Conservation (phyloP, 2,888 invertebrate genomes). For the Aporophyla lueneburgensis region DNA sequence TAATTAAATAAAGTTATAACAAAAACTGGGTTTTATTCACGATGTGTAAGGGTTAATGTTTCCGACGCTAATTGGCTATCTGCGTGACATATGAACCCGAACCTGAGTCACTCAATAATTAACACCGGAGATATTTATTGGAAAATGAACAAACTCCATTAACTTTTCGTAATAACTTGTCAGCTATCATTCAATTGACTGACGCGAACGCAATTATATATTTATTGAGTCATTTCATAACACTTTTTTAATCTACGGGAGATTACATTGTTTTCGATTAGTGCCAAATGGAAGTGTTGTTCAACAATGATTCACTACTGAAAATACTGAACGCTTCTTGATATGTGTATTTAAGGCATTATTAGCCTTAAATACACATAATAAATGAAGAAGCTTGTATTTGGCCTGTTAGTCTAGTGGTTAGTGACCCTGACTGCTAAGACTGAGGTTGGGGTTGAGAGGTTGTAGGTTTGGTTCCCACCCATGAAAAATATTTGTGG, state of each 20-base stretch:
- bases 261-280: background rate
- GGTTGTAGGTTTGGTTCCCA: too few species aligned
- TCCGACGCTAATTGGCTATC: conserved; percentile 71
- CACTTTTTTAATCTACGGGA: conserved; percentile 5
- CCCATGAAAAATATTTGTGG: too few species aligned
- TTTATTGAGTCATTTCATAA: conserved; percentile 29
- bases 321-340: background rate
- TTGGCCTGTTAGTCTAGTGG: too few species aligned
- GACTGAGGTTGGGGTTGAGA: too few species aligned
- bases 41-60: conserved; percentile 53
- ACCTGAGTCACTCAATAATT: conserved; percentile 70
- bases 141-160: conserved; percentile 72
- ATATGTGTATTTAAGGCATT: too few species aligned
- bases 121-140: conserved; percentile 71
- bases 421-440: too few species aligned
- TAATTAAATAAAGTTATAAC: conserved; percentile 50
- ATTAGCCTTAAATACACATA: background rate
- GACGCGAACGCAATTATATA: conserved; percentile 29
- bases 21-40: conserved; percentile 49
- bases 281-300: background rate
- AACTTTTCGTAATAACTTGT: conserved; percentile 67
- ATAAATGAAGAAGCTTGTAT: too few species aligned
- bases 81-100: conserved; percentile 65
- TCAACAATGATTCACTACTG: background rate
- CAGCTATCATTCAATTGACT: conserved; percentile 59